These are phyloP conservation scores for Tetragnatha montana DNA, from an alignment of 2,888 invertebrate species.

Conservation along the genomic window DNA sequence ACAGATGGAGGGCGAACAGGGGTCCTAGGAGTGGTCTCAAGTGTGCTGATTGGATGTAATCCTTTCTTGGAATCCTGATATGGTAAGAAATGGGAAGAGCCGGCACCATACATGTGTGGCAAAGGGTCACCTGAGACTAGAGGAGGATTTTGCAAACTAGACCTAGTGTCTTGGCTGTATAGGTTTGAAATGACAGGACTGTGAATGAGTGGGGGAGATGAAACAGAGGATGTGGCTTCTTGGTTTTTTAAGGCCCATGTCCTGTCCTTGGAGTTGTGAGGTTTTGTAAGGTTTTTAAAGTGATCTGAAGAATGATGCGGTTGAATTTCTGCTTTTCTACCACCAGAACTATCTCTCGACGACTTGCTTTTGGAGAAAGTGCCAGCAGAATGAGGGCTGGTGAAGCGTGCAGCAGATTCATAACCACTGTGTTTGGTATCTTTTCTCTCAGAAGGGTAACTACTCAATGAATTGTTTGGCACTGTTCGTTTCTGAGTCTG, in stretches of 20 bases:
- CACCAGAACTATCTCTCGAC: constrained; percentile 1
- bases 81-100: constrained; percentile 24
- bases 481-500: constrained; percentile 23
- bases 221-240: background rate
- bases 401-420: constrained; percentile 11
- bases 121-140: constrained; percentile 1
- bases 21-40: background rate
- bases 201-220: background rate
- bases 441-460: constrained; percentile 47
- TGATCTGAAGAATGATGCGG: constrained; percentile 5
- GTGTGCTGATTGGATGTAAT: constrained; percentile 12
- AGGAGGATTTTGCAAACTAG: constrained; percentile 1
- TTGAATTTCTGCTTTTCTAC: background rate
- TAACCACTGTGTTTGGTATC: constrained; percentile 22
- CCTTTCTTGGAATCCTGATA: constrained; percentile 41
- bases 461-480: constrained; percentile 17
- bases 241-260: constrained; percentile 45
- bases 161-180: background rate
- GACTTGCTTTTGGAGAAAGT: background rate
- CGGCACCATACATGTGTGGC: constrained; percentile 3
- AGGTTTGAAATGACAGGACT: background rate
- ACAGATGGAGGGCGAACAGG: constrained; percentile 55
- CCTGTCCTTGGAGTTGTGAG: constrained; percentile 21
- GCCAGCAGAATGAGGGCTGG: background rate
- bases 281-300: constrained; percentile 35